phyloP scores from a whole-genome alignment of 2,888 invertebrate genomes.

The Lasioglossum figueresi region DNA sequence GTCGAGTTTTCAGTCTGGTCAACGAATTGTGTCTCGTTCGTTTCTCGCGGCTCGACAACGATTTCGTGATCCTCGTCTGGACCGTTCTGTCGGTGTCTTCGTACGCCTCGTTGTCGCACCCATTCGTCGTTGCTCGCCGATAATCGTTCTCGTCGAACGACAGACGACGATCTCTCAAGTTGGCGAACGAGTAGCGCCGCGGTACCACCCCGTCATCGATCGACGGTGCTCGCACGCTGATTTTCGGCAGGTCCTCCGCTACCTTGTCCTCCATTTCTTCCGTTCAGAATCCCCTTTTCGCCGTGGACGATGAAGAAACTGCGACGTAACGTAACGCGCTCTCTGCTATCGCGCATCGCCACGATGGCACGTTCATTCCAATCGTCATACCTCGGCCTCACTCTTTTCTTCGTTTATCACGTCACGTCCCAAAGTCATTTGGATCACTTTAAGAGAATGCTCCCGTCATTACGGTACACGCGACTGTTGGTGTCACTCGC shows the following conservation, averaged over 20 bases:
- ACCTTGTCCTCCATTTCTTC: conserved; percentile 26
- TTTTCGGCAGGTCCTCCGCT: conserved; percentile 5
- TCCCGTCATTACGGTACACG: conserved; percentile 59
- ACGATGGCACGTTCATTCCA: conserved; percentile 63
- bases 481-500: conserved; percentile 62
- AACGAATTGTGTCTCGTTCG: conserved; percentile 75
- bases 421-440: conserved; percentile 64
- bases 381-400: conserved; percentile 57
- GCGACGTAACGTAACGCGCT: conserved; percentile 55
- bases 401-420: conserved; percentile 65
- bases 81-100: conserved; percentile 21
- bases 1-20: conserved; percentile 37
- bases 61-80: conserved; percentile 32
- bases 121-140: neutral
- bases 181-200: conserved; percentile 30
- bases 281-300: conserved; percentile 10
- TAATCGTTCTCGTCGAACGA: conserved; percentile 39
- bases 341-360: conserved; percentile 58
- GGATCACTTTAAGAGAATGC: conserved; percentile 60
- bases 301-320: conserved; percentile 39
- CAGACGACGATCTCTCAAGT: conserved; percentile 35
- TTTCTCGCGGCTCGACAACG: conserved; percentile 25
- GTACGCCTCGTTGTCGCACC: conserved; percentile 15
- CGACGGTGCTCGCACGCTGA: conserved; percentile 14
- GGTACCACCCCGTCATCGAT: neutral